phyloP scores from a whole-genome alignment of 2,113 vertebrate genomes.

The Meriones unguiculatus region DNA sequence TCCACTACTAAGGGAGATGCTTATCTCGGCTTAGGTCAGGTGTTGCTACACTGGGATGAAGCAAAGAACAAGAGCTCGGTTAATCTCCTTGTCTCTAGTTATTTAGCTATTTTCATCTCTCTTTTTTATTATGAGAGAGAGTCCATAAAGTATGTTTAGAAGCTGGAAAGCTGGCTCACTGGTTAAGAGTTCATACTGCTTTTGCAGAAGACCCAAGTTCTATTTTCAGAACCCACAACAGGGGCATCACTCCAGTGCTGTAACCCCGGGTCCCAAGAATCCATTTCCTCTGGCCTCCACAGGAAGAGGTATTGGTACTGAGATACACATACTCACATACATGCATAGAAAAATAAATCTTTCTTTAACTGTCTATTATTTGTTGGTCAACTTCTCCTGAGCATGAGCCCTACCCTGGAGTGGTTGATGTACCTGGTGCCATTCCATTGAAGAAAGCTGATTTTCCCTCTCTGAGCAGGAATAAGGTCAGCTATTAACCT shows the following conservation, averaged over 20 bases:
- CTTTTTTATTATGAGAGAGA: not conserved
- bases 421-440: not conserved
- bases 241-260: not conserved
- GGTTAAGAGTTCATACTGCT: not conserved
- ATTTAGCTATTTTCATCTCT: not conserved
- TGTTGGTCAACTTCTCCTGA: not conserved
- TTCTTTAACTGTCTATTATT: not conserved
- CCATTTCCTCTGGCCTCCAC: not conserved
- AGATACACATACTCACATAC: not conserved
- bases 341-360: not conserved
- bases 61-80: not conserved
- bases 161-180: too few relatives aligned
- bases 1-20: not conserved
- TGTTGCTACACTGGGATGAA: not conserved
- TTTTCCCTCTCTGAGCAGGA: not conserved
- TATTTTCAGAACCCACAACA: not conserved
- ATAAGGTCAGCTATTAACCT: not conserved
- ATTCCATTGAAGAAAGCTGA: not conserved
- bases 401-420: too few relatives aligned
- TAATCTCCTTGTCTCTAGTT: not conserved
- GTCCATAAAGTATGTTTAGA: not conserved
- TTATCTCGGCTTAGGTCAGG: not conserved
- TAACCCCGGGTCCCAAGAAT: not conserved
- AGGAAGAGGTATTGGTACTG: not conserved
- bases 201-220: too few relatives aligned